phyloP scores from a whole-genome alignment of 2,888 invertebrate genomes.

The Schrankia costaestrigalis region DNA sequence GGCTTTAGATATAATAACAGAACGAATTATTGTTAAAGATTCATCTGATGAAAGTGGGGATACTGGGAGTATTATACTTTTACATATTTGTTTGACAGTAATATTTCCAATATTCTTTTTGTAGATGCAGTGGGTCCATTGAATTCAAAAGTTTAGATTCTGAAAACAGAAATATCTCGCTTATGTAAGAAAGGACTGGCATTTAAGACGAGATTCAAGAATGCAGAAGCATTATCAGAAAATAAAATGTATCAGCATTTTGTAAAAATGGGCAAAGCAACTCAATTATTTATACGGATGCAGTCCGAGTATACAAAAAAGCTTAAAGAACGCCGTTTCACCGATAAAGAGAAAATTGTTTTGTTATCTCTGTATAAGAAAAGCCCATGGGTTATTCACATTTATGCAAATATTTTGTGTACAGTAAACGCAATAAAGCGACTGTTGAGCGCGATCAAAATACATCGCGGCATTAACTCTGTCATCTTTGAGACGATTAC shows the following conservation, averaged over 20 bases:
- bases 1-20: too few species aligned
- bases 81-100: too few species aligned
- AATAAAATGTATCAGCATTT: not conserved
- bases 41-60: too few species aligned
- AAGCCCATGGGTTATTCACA: not conserved
- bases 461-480: conserved; percentile 17
- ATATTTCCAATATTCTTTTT: too few species aligned
- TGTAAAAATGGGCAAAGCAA: not conserved
- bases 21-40: too few species aligned
- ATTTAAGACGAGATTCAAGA: not conserved
- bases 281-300: not conserved
- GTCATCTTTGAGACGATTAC: conserved; percentile 20
- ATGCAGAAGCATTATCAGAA: not conserved
- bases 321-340: not conserved
- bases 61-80: too few species aligned
- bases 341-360: too few species aligned
- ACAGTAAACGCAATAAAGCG: conserved; percentile 13
- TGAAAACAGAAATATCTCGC: not conserved
- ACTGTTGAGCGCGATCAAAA: conserved; percentile 15
- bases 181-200: not conserved
- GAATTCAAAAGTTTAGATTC: not conserved
- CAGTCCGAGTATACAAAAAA: not conserved
- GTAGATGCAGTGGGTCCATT: too few species aligned
- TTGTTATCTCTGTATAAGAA: not conserved
- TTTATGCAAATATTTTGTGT: not conserved